phyloP scores from a whole-genome alignment of 2,888 invertebrate genomes.

The Mythimna loreyi region DNA sequence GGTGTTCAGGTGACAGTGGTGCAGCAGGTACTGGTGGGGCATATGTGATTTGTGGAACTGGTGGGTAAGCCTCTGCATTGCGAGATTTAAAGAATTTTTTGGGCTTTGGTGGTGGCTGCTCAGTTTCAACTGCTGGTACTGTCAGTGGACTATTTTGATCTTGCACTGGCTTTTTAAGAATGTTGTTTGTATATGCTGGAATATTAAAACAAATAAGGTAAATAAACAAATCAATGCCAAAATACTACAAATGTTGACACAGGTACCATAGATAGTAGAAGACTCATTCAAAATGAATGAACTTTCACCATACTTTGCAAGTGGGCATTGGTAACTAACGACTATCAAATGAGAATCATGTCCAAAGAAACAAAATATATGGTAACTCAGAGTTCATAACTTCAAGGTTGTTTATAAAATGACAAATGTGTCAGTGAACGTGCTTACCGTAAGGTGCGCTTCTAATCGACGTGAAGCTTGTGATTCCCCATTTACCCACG shows the following conservation, averaged over 20 bases:
- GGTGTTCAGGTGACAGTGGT: slow-evolving; percentile 86
- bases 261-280: slow-evolving; percentile 40
- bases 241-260: slow-evolving; percentile 6
- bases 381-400: slow-evolving; percentile 33
- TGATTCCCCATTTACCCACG: slow-evolving; percentile 98
- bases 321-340: slow-evolving; percentile 28
- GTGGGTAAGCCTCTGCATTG: slow-evolving; percentile 92
- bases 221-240: slow-evolving; percentile 29
- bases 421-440: slow-evolving; percentile 64
- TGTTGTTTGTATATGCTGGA: slow-evolving; percentile 86
- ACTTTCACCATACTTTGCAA: slow-evolving; percentile 66
- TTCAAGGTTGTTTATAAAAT: slow-evolving; percentile 68
- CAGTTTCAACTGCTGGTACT: slow-evolving; percentile 89
- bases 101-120: slow-evolving; percentile 92
- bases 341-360: slow-evolving; percentile 63
- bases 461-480: slow-evolving; percentile 97
- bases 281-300: slow-evolving; percentile 41
- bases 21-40: slow-evolving; percentile 87
- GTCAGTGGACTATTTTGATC: slow-evolving; percentile 90
- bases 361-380: slow-evolving; percentile 41
- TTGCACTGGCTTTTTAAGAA: slow-evolving; percentile 87
- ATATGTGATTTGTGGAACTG: slow-evolving; percentile 88
- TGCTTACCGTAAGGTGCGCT: slow-evolving; percentile 94
- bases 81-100: slow-evolving; percentile 98
- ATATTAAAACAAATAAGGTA: slow-evolving; percentile 56